Conservation (phyloP, 2,888 invertebrate species). For the Cordilura impudica region DNA sequence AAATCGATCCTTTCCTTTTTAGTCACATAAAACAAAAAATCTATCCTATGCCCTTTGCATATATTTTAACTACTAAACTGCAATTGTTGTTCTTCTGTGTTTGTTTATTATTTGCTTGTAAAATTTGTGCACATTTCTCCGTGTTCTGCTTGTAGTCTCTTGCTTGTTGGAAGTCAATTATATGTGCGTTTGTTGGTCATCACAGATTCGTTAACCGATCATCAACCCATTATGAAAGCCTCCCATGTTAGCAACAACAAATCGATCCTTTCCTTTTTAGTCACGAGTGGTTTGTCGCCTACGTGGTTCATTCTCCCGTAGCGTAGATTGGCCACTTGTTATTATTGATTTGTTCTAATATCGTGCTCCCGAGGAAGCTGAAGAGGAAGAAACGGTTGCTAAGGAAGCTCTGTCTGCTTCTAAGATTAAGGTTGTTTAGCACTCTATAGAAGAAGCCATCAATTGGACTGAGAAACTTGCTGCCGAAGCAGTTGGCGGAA, state of each 20-base stretch:
- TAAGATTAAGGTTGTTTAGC: conserved; percentile 77
- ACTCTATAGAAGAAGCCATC: conserved; percentile 78
- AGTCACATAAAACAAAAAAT: no score
- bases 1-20: conserved; percentile 97
- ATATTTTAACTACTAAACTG: no score
- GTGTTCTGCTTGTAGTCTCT: no score
- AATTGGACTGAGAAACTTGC: conserved; percentile 80
- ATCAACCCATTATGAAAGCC: conserved; percentile 98
- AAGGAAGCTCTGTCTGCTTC: conserved; percentile 82
- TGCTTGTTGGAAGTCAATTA: no score
- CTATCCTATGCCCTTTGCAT: no score
- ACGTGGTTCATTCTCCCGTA: conserved; percentile 94
- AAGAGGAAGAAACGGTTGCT: conserved; percentile 95
- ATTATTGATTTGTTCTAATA: conserved; percentile 99
- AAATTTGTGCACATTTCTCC: no score
- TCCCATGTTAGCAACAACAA: conserved; percentile 99
- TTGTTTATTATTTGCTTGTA: no score
- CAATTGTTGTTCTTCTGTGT: no score
- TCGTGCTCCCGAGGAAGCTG: conserved; percentile 98
- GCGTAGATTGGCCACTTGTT: conserved; percentile 97
- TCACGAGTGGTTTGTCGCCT: conserved; percentile 97
- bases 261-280: conserved; percentile 95
- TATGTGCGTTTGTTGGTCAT: conserved; percentile 97
- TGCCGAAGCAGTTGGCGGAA: conserved; percentile 74
- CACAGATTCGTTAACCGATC: conserved; percentile 95